Conservation (phyloP, 2,888 invertebrate genomes). For the Archips xylosteana region DNA sequence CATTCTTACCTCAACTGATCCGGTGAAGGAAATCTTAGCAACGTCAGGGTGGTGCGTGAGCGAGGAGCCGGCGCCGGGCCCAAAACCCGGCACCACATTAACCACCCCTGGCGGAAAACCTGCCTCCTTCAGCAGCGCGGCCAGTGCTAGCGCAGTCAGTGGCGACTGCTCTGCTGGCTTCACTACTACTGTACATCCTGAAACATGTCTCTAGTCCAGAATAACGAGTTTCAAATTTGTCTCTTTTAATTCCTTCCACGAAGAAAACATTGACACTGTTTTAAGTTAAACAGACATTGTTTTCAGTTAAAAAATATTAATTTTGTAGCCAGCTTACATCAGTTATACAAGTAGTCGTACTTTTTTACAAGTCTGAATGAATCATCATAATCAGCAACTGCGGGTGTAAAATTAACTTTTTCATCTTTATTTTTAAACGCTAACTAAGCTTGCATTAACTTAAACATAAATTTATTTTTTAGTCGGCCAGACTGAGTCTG, state of each 20-base stretch:
- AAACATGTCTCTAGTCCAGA: not conserved
- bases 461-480: no score
- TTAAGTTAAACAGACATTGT: no score
- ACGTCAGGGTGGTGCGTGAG: slow-evolving; percentile 90
- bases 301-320: no score
- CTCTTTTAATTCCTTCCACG: not conserved
- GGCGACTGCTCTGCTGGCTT: slow-evolving; percentile 98
- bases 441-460: no score
- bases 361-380: no score
- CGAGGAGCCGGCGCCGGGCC: slow-evolving; percentile 90
- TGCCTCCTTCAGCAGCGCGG: slow-evolving; percentile 92
- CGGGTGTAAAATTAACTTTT: no score
- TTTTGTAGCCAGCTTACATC: no score
- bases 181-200: slow-evolving; percentile 92
- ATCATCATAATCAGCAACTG: no score
- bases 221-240: not conserved
- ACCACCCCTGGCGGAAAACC: slow-evolving; percentile 96
- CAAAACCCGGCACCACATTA: slow-evolving; percentile 95
- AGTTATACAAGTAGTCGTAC: no score
- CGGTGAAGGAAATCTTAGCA: slow-evolving; percentile 93
- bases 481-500: no score
- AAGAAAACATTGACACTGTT: no score
- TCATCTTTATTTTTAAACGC: no score
- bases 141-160: slow-evolving; percentile 93
- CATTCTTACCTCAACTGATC: slow-evolving; percentile 63